These are phyloP conservation scores for Tenodera sinensis DNA, from an alignment of 2,888 invertebrate genomes.

Conservation along the genomic window DNA sequence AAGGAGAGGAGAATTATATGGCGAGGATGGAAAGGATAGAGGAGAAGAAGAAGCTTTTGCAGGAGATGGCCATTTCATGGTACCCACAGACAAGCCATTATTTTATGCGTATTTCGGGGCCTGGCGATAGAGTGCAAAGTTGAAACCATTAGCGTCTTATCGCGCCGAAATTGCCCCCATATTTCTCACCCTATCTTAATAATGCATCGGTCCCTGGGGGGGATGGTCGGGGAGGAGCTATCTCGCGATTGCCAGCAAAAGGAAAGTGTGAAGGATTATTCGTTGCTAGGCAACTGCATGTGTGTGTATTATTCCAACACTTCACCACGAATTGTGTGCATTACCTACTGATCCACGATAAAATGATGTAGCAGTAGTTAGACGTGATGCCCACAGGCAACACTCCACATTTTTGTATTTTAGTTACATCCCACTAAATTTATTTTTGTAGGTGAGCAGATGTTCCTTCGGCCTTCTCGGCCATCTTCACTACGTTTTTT, in stretches of 20 bases:
- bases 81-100: slow-evolving; percentile 27
- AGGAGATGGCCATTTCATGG: slow-evolving; percentile 8
- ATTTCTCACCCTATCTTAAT: slow-evolving; percentile 49
- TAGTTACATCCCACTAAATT: background rate
- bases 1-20: background rate
- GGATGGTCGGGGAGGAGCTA: slow-evolving; percentile 18
- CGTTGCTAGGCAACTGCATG: background rate
- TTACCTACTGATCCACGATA: background rate
- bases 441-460: too few species aligned
- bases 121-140: slow-evolving; percentile 55
- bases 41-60: background rate
- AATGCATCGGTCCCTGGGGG: slow-evolving; percentile 44
- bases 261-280: slow-evolving; percentile 33
- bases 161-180: slow-evolving; percentile 50
- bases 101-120: slow-evolving; percentile 34
- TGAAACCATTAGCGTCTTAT: slow-evolving; percentile 57
- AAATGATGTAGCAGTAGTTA: background rate
- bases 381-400: background rate
- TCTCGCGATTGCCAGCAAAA: slow-evolving; percentile 27
- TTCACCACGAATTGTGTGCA: background rate
- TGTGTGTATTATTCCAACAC: background rate
- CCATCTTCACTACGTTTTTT: too few species aligned
- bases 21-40: background rate
- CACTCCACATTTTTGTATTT: background rate
- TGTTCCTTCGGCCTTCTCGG: too few species aligned